Evolutionary conservation across 92 coral and sea anemone species (phyloP), one percentile per base, ranked within the genome.

Genomic region (Epizoanthus ramosus): DNA sequence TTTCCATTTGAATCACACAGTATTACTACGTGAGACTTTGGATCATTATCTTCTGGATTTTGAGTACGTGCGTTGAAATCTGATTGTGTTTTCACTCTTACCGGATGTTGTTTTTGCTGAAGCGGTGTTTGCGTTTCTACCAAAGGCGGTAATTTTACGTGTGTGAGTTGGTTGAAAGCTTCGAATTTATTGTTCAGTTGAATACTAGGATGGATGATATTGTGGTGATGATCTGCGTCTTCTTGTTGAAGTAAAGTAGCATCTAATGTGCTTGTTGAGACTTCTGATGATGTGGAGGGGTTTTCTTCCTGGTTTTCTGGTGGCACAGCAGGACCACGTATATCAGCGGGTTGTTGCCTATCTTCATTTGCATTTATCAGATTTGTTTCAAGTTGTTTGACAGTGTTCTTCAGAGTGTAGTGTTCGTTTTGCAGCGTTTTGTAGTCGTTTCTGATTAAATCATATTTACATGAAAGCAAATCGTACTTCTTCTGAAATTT

Each of bases 1-100:
- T 70, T 70, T 4, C 75, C 75, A 47, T 70, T 70, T 25, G 66
- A 47, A 45, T 73, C 79, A n/a, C n/a, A n/a, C n/a, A n/a, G n/a
- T n/a, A n/a, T n/a, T n/a, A n/a, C n/a, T n/a, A n/a, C n/a, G n/a
- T n/a, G n/a, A n/a, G n/a, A n/a, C n/a, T n/a, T n/a, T n/a, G n/a
- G n/a, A n/a, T n/a, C n/a, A n/a, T n/a, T n/a, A n/a, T n/a, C n/a
- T n/a, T n/a, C n/a, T n/a, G n/a, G n/a, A n/a, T n/a, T n/a, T n/a
- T n/a, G n/a, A n/a, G n/a, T n/a, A n/a, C n/a, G n/a, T n/a, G n/a
- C n/a, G n/a, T n/a, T n/a, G n/a, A n/a, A n/a, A n/a, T n/a, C n/a
- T n/a, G n/a, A n/a, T n/a, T n/a, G n/a, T n/a, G n/a, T n/a, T n/a
- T n/a, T n/a, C n/a, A n/a, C n/a, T n/a, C n/a, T n/a, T n/a, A n/a